Evolutionary conservation across 2,113 vertebrate species (phyloP), one percentile per base, ranked within the genome.

Genomic region (Rhegmatorhina hoffmannsi): DNA sequence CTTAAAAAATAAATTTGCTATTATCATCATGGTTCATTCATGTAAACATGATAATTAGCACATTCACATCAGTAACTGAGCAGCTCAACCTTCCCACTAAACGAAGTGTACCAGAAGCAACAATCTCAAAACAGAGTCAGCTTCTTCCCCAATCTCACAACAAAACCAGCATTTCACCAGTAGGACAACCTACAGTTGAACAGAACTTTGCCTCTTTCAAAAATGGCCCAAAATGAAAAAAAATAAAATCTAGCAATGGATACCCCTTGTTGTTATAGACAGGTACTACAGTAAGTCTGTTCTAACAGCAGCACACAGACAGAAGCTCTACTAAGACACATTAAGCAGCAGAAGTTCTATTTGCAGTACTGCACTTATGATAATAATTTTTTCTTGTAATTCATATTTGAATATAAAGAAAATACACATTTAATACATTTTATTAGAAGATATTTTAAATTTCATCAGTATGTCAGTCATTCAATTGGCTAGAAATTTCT

Each of bases 221-320:
- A 80, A 80, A 67, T 7, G 1, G 43, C 8, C 11, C 47, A 10
- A 38, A 74, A 74, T 18, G 13, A 63, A 89, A 89, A 89, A 26
- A 72, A 31, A 33, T 6, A 36, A 43, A 44, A 34, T 26, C 34
- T 38, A 85, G 43, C 19, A 58, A 72, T 6, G 8, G 18, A 25
- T 33, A 67, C 1, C 2, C 4, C n/a, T 67, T 1, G 0, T 17
- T 89, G 23, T 29, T 58, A 50, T 2, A 70, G 46, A 20, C 10
- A 53, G 26, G 14, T 43, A 53, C 15, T 43, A 34, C 3, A 44
- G 11, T 21, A 79, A 52, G 7, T 6, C 5, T 53, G 31, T 38
- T 88, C 40, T 66, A 34, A 28, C 8, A 75, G 36, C 47, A 87
- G 47, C 64, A 59, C n/a, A 55, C 33, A 64, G 47, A 73, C 15